A percentile compares a stretch with the other conserved stretches of the same genome.
These are phyloP conservation scores for Antheraea assamensis DNA, from an alignment of 2,888 invertebrate genomes.

Conservation along the genomic window DNA sequence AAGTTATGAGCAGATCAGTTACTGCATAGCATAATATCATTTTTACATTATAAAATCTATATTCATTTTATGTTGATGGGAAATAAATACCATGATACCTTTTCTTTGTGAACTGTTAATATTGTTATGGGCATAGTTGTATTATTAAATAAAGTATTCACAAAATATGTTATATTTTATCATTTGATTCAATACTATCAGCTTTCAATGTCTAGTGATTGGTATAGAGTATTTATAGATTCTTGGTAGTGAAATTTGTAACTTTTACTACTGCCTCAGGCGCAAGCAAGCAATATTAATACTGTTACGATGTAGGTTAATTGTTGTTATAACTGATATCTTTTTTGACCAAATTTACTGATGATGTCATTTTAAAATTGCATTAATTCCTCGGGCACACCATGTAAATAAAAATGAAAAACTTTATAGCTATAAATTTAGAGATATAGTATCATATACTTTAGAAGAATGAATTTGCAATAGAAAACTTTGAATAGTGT, in stretches of 20 bases:
- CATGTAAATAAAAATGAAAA: conserved; percentile 6
- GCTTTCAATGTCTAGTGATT: conserved; percentile 73
- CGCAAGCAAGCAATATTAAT: conserved; percentile 21
- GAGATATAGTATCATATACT: neutral
- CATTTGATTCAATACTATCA: conserved; percentile 59
- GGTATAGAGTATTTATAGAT: conserved; percentile 52
- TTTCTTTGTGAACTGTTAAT: conserved; percentile 22
- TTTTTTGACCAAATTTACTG: conserved; percentile 1
- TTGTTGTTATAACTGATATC: conserved; percentile 19
- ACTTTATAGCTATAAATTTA: neutral
- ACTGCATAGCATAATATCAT: conserved; percentile 39
- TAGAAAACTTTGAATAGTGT: neutral
- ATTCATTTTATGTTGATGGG: conserved; percentile 46
- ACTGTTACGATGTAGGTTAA: conserved; percentile 17
- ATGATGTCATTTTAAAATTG: conserved; percentile 2
- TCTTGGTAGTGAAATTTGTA: conserved; percentile 53
- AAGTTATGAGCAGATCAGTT: conserved; percentile 44
- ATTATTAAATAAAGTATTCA: conserved; percentile 33
- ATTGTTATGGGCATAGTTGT: conserved; percentile 32
- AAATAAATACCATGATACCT: conserved; percentile 41
- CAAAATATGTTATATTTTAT: conserved; percentile 69
- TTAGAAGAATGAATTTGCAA: neutral
- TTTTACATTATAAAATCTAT: conserved; percentile 30
- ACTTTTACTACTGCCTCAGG: conserved; percentile 46
- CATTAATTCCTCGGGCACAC: neutral